phyloP scores from a whole-genome alignment of 2,797 vertebrate genomes.

The Leptodactylus fallax region DNA sequence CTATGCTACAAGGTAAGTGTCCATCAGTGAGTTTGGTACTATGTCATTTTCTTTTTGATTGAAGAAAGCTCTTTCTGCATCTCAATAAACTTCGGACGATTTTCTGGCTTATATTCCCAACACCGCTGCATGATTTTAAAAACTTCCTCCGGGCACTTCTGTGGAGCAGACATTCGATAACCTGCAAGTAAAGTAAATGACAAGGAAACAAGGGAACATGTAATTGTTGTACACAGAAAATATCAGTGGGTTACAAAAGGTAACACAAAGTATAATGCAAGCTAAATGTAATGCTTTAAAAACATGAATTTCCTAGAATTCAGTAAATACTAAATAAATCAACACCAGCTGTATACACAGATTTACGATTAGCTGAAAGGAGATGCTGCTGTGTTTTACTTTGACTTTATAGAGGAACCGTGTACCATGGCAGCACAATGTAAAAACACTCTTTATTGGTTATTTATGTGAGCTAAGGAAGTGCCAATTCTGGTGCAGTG shows the following conservation, averaged over 20 bases:
- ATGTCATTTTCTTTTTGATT: constrained; percentile 87
- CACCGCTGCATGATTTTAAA: constrained; percentile 93
- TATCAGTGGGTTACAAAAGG: background rate
- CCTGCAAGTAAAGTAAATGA: constrained; percentile 73
- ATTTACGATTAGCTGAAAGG: too few relatives aligned
- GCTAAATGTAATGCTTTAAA: too few relatives aligned
- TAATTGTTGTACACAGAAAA: background rate
- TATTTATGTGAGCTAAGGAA: too few relatives aligned
- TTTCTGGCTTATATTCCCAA: constrained; percentile 95
- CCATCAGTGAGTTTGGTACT: constrained; percentile 63
- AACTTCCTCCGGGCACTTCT: constrained; percentile 95
- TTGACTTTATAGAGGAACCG: too few relatives aligned
- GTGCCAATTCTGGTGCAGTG: too few relatives aligned
- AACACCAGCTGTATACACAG: too few relatives aligned
- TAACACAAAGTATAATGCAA: background rate
- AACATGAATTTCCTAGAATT: too few relatives aligned
- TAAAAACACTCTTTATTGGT: too few relatives aligned
- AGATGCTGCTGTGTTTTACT: too few relatives aligned
- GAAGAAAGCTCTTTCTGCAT: constrained; percentile 87
- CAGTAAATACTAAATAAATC: too few relatives aligned
- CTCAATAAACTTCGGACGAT: constrained; percentile 90
- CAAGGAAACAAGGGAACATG: background rate
- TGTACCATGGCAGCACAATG: too few relatives aligned
- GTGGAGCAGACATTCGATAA: constrained; percentile 93
- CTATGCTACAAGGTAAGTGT: constrained; percentile 50